Evolutionary conservation across 2,797 vertebrate species (phyloP), one percentile per base, ranked within the genome.

Genomic region (Molossus molossus): DNA sequence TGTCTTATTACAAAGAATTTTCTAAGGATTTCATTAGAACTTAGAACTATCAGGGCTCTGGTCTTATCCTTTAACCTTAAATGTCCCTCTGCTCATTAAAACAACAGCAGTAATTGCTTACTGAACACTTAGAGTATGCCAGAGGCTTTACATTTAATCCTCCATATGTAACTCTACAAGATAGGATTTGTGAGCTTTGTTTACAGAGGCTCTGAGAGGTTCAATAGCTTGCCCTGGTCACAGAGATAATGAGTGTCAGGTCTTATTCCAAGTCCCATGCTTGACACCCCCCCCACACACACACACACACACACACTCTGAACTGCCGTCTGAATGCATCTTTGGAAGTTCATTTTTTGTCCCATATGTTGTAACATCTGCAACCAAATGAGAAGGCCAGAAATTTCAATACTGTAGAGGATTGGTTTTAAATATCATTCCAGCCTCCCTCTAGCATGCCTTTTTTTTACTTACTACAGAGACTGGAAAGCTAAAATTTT

Each of bases 41-140:
- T 64, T 79, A 69, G 29, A 81, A 85, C 64, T 80, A 79, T 17
- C 64, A 48, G n/a, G 23, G 21, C 33, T 62, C 48, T 55, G 73
- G 85, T 79, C 8, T 69, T 58, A 80, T 27, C 29, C 21, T 57
- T 94, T 48, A 92, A 77, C 81, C 3, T 92, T 55, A 64, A 79
- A 20, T 25, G 25, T 55, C 21, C 11, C n/a, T 48, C 33, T 48
- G 73, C 11, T 80, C 58, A 64, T 86, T 33, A 81, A 80, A 94
- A 83, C 50, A 70, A 60, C 9, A 83, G 37, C n/a, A 40, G 29
- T 73, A 53, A 72, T n/a, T 62, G 70, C 72, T 80, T 87, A 73
- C 72, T 62, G 37, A 86, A 21, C 33, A 45, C 21, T 57, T 18
- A 27, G 8, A 21, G n/a, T 75, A 57, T 40, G 3, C 23, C 67